A percentile compares a stretch with the other conserved stretches of the same genome.
phyloP scores from a whole-genome alignment of 2,888 invertebrate species.

The Hydraecia micacea region DNA sequence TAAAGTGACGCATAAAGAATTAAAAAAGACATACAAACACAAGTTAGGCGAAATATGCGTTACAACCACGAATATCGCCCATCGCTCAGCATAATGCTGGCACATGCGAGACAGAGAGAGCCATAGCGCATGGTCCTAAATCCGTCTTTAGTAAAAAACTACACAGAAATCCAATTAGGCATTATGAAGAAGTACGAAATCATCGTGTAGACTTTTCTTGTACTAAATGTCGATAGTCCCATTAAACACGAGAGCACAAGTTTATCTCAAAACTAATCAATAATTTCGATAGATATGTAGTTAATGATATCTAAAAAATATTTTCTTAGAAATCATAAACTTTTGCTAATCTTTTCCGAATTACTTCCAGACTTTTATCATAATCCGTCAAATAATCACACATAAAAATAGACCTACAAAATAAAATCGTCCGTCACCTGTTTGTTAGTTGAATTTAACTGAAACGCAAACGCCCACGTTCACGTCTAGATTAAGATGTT shows the following conservation, averaged over 20 bases:
- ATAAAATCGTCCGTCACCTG: not conserved
- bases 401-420: conserved; percentile 2
- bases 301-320: not conserved
- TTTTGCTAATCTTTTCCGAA: not conserved
- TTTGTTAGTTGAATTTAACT: conserved; percentile 38
- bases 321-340: not conserved
- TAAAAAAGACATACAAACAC: not conserved
- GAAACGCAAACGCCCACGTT: conserved; percentile 50
- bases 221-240: no score
- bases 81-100: not conserved
- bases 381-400: not conserved
- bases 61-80: no score
- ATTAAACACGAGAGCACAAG: not conserved
- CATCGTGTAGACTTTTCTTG: no score
- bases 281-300: not conserved
- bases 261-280: not conserved
- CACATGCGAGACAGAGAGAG: not conserved
- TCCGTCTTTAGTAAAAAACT: not conserved
- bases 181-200: no score
- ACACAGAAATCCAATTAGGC: not conserved
- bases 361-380: not conserved
- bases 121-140: not conserved
- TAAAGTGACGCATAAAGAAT: not conserved
- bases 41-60: not conserved
- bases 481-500: conserved; percentile 62